Percentiles rank a stretch among this genome's conserved stretches.
phyloP scores from a whole-genome alignment of 2,113 vertebrate genomes.

The Lagenorhynchus albirostris region DNA sequence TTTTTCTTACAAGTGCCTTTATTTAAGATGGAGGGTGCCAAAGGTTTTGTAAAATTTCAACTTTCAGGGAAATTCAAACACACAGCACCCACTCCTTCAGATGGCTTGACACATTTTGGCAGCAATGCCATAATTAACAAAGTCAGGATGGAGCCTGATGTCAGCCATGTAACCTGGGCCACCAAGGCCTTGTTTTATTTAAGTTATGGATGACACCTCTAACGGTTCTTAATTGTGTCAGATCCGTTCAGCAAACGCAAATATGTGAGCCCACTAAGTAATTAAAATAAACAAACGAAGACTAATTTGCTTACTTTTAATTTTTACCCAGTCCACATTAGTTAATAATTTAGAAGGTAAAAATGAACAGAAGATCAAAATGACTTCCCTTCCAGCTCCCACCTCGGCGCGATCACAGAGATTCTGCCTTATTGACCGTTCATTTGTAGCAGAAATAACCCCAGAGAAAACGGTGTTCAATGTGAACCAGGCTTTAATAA shows the following conservation, averaged over 20 bases:
- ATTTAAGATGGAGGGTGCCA: not conserved
- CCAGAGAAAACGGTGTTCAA: constrained; percentile 79
- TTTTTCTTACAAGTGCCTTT: not conserved
- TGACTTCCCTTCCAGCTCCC: constrained; percentile 71
- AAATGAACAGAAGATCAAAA: constrained; percentile 74
- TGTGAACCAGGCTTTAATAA: constrained; percentile 81
- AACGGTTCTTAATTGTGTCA: constrained; percentile 20
- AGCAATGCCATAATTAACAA: not conserved
- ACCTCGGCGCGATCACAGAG: constrained; percentile 50
- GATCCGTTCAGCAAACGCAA: constrained; percentile 40
- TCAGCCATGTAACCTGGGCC: not conserved
- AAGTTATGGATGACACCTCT: not conserved
- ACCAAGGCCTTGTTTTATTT: not conserved
- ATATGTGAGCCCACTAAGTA: constrained; percentile 72
- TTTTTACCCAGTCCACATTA: constrained; percentile 68
- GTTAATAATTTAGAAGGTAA: constrained; percentile 83
- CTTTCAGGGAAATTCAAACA: not conserved
- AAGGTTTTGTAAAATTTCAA: not conserved
- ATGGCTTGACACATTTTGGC: not conserved
- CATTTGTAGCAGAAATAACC: constrained; percentile 78
- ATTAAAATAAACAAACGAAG: constrained; percentile 83
- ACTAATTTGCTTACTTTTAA: constrained; percentile 81
- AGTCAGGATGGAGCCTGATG: not conserved
- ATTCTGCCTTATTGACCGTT: constrained; percentile 67
- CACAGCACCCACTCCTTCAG: not conserved